Evolutionary conservation across 2,113 vertebrate species (phyloP), one percentile per base, ranked within the genome.

Genomic region (Phylloscopus trochiloides): DNA sequence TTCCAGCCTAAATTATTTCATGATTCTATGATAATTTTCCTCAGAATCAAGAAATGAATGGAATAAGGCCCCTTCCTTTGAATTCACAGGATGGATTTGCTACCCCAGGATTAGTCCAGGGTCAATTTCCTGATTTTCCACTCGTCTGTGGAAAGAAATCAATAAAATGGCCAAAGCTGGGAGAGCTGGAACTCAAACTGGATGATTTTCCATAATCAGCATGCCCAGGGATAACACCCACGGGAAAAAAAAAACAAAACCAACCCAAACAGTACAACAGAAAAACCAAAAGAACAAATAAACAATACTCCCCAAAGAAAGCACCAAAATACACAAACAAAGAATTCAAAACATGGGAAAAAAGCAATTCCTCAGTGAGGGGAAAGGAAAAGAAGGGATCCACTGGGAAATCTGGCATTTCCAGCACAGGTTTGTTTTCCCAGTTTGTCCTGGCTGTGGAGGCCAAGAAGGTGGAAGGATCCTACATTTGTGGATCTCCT

Each of bases 281-380:
- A 26, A 57, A 36, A 32, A 1, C 22, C 11, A 34, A 28, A 36
- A 26, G 4, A 63, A 18, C 9, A 48, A 50, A 63, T 47, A 24
- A 22, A 12, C 5, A 42, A 10, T 9, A 24, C 6, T 1, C 17
- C 7, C 4, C 8, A n/a, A 77, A 47, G 4, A 42, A 57, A 65
- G 14, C 47, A 52, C 18, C 8, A 7, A 40, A 34, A 40, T 13
- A 26, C 12, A 68, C 7, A 45, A 40, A 31, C 1, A 52, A 32
- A 29, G 26, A 34, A 59, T 10, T 1, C 15, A 22, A 45, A 40
- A 32, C 3, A 21, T 10, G 28, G 14, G 13, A 45, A n/a, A 63
- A 63, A 70, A 70, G 10, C 9, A 8, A 4, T 15, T 70, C 15
- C 15, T 51, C 1, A 1, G 3, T 12, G 16, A 43, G 14, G 4